phyloP scores from a whole-genome alignment of 2,888 invertebrate genomes.

The Tiphia femorata region DNA sequence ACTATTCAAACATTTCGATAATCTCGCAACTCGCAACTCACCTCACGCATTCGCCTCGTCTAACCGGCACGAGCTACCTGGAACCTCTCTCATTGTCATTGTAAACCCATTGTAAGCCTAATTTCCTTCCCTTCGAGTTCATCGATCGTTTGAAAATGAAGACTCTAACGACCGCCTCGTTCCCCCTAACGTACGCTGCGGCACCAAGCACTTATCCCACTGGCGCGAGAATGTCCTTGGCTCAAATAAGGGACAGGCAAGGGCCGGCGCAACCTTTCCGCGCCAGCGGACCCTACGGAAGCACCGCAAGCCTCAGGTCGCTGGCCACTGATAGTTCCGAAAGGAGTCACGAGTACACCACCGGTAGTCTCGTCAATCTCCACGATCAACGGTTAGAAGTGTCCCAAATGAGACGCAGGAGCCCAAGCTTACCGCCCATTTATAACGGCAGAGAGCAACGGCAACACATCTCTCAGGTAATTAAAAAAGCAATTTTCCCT shows the following conservation, averaged over 20 bases:
- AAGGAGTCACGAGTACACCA: conserved; percentile 50
- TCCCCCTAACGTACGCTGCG: too few relatives aligned
- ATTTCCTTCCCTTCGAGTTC: too few relatives aligned
- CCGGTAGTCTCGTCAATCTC: conserved; percentile 65
- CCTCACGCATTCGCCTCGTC: too few relatives aligned
- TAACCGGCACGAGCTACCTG: too few relatives aligned
- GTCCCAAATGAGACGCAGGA: conserved; percentile 72
- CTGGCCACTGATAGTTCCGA: conserved; percentile 46
- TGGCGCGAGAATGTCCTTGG: conserved; percentile 46
- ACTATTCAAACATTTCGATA: too few relatives aligned
- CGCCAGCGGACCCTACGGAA: conserved; percentile 51
- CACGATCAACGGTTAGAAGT: conserved; percentile 70
- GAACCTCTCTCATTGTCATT: too few relatives aligned
- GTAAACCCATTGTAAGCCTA: too few relatives aligned
- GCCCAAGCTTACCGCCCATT: conserved; percentile 80
- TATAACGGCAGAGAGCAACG: conserved; percentile 68
- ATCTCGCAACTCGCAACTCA: too few relatives aligned
- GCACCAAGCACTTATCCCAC: conserved; percentile 35
- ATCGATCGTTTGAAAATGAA: too few relatives aligned
- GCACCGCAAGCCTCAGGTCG: conserved; percentile 55
- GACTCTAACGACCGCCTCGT: too few relatives aligned
- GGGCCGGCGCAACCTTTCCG: conserved; percentile 46
- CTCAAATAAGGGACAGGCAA: conserved; percentile 46
- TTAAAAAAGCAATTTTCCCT: too few relatives aligned
- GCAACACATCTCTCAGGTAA: conserved; percentile 67